Evolutionary conservation across 2,888 invertebrate species (phyloP).

Genomic region (Nezara viridula): DNA sequence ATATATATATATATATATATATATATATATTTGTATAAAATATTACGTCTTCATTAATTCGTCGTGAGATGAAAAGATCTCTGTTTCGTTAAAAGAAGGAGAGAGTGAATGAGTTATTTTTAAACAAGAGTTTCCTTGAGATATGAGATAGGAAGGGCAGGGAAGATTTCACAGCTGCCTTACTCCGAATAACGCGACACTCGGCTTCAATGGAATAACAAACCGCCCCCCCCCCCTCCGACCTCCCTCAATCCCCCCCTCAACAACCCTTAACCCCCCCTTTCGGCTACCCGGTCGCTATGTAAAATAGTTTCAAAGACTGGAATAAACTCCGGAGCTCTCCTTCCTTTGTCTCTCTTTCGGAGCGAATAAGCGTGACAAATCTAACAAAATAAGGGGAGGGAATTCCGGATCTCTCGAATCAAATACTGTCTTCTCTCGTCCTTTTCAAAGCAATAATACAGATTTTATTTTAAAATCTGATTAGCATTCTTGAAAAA

Average conservation of each 20-base stretch:
- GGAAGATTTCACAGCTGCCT: conserved; percentile 35
- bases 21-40: too few relatives aligned
- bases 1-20: too few relatives aligned
- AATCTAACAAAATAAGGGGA: neutral
- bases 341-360: neutral
- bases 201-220: conserved; percentile 17
- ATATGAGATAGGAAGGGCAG: neutral
- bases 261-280: neutral
- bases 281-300: conserved; percentile 14
- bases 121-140: neutral
- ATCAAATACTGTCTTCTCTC: neutral
- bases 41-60: too few relatives aligned
- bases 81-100: neutral
- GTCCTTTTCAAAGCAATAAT: neutral
- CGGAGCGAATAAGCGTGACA: conserved; percentile 18
- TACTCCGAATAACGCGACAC: neutral
- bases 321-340: conserved; percentile 7
- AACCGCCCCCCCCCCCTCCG: neutral
- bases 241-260: neutral
- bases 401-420: neutral
- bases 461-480: neutral
- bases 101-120: conserved; percentile 12
- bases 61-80: neutral
- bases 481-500: neutral
- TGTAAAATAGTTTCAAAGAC: conserved; percentile 46